A percentile compares a stretch with the other conserved stretches of the same genome.
These are phyloP conservation scores for Epinephelus awoara DNA, from an alignment of 2,797 vertebrate species.

Conservation along the genomic window DNA sequence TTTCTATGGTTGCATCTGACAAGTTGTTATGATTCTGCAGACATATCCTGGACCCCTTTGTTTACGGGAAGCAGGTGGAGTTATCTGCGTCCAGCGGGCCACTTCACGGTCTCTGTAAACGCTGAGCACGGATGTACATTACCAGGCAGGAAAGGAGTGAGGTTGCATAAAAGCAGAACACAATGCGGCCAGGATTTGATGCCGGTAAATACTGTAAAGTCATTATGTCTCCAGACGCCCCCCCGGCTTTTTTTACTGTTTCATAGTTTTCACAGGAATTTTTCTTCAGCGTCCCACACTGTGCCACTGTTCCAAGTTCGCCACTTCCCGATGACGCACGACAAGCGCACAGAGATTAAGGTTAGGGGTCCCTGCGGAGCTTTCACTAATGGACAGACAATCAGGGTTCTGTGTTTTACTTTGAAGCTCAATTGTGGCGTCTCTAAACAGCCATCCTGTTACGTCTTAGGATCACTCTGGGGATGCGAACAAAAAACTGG, in stretches of 20 bases:
- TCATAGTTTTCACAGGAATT: constrained; percentile 37
- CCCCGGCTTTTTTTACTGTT: not conserved
- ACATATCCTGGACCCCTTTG: constrained; percentile 57
- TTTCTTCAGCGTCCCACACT: constrained; percentile 13
- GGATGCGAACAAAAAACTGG: not conserved
- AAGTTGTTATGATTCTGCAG: constrained; percentile 35
- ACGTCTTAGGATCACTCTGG: not conserved
- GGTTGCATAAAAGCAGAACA: constrained; percentile 53
- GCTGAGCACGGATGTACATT: constrained; percentile 56
- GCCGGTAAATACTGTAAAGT: constrained; percentile 45
- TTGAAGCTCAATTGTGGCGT: not conserved
- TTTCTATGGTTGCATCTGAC: constrained; percentile 14
- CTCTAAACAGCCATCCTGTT: constrained; percentile 34
- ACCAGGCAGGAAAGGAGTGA: constrained; percentile 70
- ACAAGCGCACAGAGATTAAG: constrained; percentile 9
- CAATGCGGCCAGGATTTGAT: constrained; percentile 60
- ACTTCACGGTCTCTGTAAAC: constrained; percentile 23
- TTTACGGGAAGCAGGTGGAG: constrained; percentile 65
- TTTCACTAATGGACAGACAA: constrained; percentile 26
- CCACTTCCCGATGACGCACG: constrained; percentile 76
- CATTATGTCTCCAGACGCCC: constrained; percentile 33
- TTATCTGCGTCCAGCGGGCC: constrained; percentile 42
- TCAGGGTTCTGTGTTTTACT: constrained; percentile 11
- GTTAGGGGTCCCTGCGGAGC: constrained; percentile 51
- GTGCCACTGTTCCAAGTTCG: constrained; percentile 43